Conservation (phyloP, 2,797 vertebrate species). For the Odontamblyopus lacepedii region DNA sequence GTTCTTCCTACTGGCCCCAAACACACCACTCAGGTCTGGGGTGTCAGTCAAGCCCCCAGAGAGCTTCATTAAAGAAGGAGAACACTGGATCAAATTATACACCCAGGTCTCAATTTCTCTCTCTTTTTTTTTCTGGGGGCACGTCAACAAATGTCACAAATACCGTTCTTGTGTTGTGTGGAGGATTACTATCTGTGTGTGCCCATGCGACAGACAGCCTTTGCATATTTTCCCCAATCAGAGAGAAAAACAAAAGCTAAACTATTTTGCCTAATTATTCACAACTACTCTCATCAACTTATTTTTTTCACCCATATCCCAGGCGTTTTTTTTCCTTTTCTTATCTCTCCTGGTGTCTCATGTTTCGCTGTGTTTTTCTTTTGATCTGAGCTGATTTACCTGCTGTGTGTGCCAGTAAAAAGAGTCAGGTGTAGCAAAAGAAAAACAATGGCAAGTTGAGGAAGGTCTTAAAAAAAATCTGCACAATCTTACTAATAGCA, state of each 20-base stretch:
- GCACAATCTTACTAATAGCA: not conserved
- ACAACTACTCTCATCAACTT: constrained; percentile 37
- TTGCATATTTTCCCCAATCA: constrained; percentile 61
- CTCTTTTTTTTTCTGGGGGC: constrained; percentile 49
- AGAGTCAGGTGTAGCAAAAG: constrained; percentile 6
- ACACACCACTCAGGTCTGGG: constrained; percentile 62
- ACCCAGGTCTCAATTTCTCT: constrained; percentile 42
- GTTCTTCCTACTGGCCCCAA: constrained; percentile 46
- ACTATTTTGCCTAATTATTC: constrained; percentile 64
- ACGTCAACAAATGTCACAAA: constrained; percentile 47
- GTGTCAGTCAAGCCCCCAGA: constrained; percentile 73
- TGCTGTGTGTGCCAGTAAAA: constrained; percentile 26
- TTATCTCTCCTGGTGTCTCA: constrained; percentile 10
- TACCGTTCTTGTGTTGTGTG: constrained; percentile 62
- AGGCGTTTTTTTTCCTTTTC: not conserved
- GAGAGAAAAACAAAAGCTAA: constrained; percentile 61
- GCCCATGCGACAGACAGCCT: constrained; percentile 43
- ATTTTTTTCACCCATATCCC: constrained; percentile 19
- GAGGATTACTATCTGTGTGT: constrained; percentile 45
- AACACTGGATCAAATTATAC: constrained; percentile 75
- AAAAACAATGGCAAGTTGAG: not conserved
- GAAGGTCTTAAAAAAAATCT: constrained; percentile 16
- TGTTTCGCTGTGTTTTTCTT: constrained; percentile 24
- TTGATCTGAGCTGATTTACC: constrained; percentile 32
- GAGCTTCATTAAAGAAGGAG: constrained; percentile 73